Evolutionary conservation across 2,113 vertebrate species (phyloP), one percentile per base, ranked within the genome.

Genomic region (Nerophis lumbriciformis): DNA sequence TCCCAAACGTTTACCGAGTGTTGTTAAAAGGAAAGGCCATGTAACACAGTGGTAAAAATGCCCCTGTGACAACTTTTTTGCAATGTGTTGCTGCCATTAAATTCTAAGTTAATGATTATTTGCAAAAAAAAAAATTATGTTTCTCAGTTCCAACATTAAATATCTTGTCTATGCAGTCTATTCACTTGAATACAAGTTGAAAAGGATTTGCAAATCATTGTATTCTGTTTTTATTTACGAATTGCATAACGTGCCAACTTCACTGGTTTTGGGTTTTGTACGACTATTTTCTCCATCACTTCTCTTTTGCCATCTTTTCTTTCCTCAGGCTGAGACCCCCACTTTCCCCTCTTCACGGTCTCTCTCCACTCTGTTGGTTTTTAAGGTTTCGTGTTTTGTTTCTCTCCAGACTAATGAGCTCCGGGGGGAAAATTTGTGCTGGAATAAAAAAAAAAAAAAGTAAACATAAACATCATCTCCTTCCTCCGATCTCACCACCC

Each of bases 371-470:
- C 72, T 66, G 77, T 70, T 85, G 77, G 73, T 84, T 88, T 85
- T 84, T 85, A 68, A 78, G 78, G 71, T 84, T 70, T 78, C 68
- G 77, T 84, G 77, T 78, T 81, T 75, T 49, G 77, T 86, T 85
- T 85, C 77, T 85, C 83, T 78, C 73, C 82, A 84, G 81, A 81
- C 82, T 90, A 88, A 93, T 92, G 86, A 91, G 87, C 81, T 91
- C 85, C 82, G 59, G 62, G 73, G 79, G 76, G 83, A 81, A 80
- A 79, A 82, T 91, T 90, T 87, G 81, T 63, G 77, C 68, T 60
- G 78, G 70, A 85, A 85, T 82, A 86, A 53, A 37, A 53, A 54
- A 54, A 86, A 83, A 88, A 91, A 44, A 13, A 57, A 44, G 88
- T 86, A 88, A 81, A 78, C 76, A 83, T 83, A 52, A 88, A 89